These are phyloP conservation scores for Hypomesus transpacificus DNA, from an alignment of 2,113 vertebrate species.

Conservation along the genomic window DNA sequence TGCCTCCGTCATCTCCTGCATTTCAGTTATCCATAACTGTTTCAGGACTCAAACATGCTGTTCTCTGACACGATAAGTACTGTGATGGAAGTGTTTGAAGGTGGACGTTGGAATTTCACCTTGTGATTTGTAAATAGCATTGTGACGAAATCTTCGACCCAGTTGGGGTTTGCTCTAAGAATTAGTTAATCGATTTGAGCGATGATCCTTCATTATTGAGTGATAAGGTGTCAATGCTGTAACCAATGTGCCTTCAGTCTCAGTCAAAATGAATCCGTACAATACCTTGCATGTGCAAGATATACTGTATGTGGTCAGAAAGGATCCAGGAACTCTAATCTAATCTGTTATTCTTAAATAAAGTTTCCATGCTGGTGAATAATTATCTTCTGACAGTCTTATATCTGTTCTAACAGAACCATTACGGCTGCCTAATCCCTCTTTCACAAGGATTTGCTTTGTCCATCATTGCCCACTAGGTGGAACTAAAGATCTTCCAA, in stretches of 20 bases:
- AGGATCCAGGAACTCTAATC: too few relatives aligned
- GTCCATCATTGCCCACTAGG: conserved; percentile 52
- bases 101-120: background rate
- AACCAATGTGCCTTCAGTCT: too few relatives aligned
- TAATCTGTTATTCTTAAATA: conserved; percentile 44
- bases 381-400: conserved; percentile 1
- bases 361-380: conserved; percentile 17
- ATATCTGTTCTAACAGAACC: background rate
- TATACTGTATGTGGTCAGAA: too few relatives aligned
- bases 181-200: background rate
- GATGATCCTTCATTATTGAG: conserved; percentile 7
- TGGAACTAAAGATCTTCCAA: conserved; percentile 40
- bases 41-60: too few relatives aligned
- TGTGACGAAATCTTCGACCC: too few relatives aligned
- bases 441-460: conserved; percentile 9
- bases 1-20: too few relatives aligned
- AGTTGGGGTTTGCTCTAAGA: too few relatives aligned
- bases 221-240: conserved; percentile 11
- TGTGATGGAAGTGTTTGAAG: conserved; percentile 9
- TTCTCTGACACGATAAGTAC: conserved; percentile 10
- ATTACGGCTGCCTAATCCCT: background rate
- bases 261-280: too few relatives aligned
- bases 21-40: too few relatives aligned
- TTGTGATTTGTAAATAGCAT: too few relatives aligned
- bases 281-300: too few relatives aligned